Evolutionary conservation across 2,888 invertebrate genomes (phyloP), one percentile per base, ranked within the genome.

Genomic region (Salpingus planirostris): DNA sequence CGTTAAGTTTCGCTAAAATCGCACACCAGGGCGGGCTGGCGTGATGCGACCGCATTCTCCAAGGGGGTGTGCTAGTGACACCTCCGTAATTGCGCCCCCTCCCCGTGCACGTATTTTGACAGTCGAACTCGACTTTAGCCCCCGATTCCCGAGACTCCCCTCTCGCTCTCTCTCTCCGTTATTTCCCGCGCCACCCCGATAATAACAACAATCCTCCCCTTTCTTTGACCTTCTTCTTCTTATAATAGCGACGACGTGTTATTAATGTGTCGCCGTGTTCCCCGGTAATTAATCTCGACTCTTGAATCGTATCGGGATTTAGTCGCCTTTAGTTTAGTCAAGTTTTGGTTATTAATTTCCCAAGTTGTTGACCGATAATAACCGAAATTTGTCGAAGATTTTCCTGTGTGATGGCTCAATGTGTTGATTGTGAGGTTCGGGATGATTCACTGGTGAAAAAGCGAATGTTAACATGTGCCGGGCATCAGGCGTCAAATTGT

Each of bases 1-100:
- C 40, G 44, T 40, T 38, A 43, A 44, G 42, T 46, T 36, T 45
- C 31, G 36, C 26, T n/a, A n/a, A n/a, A n/a, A n/a, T 27, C 27
- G 23, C 13, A 8, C 18, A 18, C 5, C 18, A 5, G 8, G 18
- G 18, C 5, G 18, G 35, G 36, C 40, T 38, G 42, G 40, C 36
- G 5, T 38, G 42, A 35, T 42, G 44, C 42, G 49, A 52, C 52
- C 52, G 41, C 52, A 52, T 40, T 42, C 49, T 45, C 46, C 39
- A 33, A 49, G 51, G 53, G 49, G 44, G 49, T 53, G 49, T 53
- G 53, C 46, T 46, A 40, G 42, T 53, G 53, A 53, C 53, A 53
- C 50, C 41, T 44, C 44, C 43, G 50, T 53, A 53, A 53, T 53
- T 53, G 49, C 43, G n/a, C n/a, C n/a, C n/a, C n/a, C n/a, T n/a